Conservation (phyloP, 2,113 vertebrate species). For the Lutjanus erythropterus region DNA sequence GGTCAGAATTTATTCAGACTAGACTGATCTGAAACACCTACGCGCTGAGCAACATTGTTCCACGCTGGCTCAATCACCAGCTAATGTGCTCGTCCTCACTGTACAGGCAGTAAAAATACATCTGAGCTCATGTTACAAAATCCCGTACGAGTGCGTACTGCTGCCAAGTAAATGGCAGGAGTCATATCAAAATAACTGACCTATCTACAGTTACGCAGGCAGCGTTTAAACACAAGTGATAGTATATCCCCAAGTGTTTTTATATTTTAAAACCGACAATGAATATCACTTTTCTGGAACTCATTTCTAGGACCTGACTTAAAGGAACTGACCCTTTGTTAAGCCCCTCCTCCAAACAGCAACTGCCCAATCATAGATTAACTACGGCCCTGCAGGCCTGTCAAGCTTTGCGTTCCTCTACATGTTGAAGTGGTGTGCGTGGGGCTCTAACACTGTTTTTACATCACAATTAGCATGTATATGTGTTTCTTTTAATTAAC, state of each 20-base stretch:
- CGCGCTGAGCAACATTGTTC: background rate
- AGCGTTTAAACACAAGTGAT: background rate
- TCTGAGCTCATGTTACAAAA: conserved; percentile 29
- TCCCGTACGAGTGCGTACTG: background rate
- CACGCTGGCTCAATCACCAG: conserved; percentile 10
- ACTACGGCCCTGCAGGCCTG: too few species aligned
- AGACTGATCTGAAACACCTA: conserved; percentile 47
- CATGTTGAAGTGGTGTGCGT: too few species aligned
- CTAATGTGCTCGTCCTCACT: conserved; percentile 16
- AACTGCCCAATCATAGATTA: too few species aligned
- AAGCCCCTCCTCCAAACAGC: too few species aligned
- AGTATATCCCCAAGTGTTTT: background rate
- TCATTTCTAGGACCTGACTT: background rate
- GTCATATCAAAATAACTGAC: background rate
- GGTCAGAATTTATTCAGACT: conserved; percentile 32
- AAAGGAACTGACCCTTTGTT: too few species aligned
- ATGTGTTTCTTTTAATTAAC: too few species aligned
- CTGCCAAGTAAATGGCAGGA: background rate
- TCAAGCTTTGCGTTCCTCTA: too few species aligned
- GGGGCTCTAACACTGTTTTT: too few species aligned
- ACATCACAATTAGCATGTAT: too few species aligned
- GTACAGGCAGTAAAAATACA: conserved; percentile 35
- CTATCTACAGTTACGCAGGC: background rate
- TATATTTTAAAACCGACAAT: background rate
- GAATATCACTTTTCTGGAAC: too few species aligned